These are phyloP conservation scores for Piaya cayana DNA, from an alignment of 2,113 vertebrate species.

Conservation along the genomic window DNA sequence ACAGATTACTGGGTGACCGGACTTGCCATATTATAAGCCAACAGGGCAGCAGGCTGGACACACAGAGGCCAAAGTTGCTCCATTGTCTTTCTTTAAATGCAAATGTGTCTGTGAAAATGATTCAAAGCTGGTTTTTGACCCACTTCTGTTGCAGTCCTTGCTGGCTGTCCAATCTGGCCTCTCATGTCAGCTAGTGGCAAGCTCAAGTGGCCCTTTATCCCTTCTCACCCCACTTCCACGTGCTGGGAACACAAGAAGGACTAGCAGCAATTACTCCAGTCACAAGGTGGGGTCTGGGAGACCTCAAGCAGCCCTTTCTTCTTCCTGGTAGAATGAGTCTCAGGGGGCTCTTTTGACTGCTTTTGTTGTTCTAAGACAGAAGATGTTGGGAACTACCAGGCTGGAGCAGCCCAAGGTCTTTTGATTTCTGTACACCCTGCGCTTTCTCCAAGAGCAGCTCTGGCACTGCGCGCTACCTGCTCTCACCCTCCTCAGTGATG, in stretches of 20 bases:
- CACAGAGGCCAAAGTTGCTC: not conserved
- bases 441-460: not conserved
- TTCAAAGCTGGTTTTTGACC: not conserved
- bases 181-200: not conserved
- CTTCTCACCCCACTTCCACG: not conserved
- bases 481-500: not conserved
- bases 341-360: not conserved
- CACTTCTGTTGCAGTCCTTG: not conserved
- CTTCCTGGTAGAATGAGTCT: not conserved
- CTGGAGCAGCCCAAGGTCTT: not conserved
- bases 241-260: not conserved
- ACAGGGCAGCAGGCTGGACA: not conserved
- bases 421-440: fast-evolving
- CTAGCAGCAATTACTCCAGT: fast-evolving
- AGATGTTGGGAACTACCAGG: not conserved
- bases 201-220: not conserved
- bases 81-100: not conserved
- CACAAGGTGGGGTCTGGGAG: not conserved
- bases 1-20: conserved; percentile 13
- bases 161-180: not conserved
- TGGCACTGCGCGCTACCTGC: not conserved
- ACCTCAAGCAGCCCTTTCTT: not conserved
- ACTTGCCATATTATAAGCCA: not conserved
- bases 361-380: not conserved
- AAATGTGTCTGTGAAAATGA: not conserved